Evolutionary conservation across 2,888 invertebrate species (phyloP).

Genomic region (Scaptomyza polygonia): DNA sequence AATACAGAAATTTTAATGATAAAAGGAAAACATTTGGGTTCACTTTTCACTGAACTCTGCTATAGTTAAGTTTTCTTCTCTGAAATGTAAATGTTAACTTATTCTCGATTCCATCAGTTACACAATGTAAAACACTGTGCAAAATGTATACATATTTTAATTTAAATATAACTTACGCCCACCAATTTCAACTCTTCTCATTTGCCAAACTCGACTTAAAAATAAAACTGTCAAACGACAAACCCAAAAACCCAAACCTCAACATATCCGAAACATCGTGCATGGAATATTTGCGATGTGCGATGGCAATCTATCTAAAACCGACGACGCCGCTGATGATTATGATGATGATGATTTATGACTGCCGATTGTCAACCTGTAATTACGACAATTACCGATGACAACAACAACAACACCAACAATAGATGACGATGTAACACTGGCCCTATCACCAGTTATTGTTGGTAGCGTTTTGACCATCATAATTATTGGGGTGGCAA

Average conservation of each 20-base stretch:
- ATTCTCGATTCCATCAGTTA: neutral
- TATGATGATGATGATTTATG: conserved; percentile 65
- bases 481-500: conserved; percentile 84
- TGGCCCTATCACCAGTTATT: conserved; percentile 84
- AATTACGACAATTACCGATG: conserved; percentile 64
- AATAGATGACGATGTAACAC: conserved; percentile 82
- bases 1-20: neutral
- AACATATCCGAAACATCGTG: conserved; percentile 11
- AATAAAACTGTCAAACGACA: conserved; percentile 62
- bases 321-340: conserved; percentile 40
- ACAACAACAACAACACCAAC: conserved; percentile 32
- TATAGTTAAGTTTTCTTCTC: too few relatives aligned
- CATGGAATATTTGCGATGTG: conserved; percentile 37
- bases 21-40: too few relatives aligned
- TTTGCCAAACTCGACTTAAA: conserved; percentile 50
- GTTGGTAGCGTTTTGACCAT: conserved; percentile 84
- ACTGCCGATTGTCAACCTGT: conserved; percentile 67
- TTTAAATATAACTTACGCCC: conserved; percentile 8
- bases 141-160: neutral
- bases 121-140: conserved; percentile 19
- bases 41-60: neutral
- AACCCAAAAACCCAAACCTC: conserved; percentile 15
- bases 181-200: neutral
- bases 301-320: conserved; percentile 64
- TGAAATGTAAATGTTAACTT: too few relatives aligned